Percentiles rank a stretch among this genome's conserved stretches.
phyloP scores from a whole-genome alignment of 2,797 vertebrate species.

The Acanthornis magna region DNA sequence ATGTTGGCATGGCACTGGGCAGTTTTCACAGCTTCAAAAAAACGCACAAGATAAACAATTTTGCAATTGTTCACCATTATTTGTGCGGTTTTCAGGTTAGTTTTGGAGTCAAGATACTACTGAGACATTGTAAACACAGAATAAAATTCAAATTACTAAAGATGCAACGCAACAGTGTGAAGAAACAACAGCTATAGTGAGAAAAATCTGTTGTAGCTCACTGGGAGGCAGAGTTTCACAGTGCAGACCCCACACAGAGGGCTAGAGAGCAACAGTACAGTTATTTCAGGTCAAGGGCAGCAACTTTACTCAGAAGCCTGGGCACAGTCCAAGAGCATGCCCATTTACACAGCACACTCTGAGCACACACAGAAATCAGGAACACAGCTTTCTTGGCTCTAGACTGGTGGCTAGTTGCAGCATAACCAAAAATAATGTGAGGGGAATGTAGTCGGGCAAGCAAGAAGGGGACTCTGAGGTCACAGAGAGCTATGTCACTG shows the following conservation, averaged over 20 bases:
- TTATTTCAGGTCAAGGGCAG: slow-evolving; percentile 38
- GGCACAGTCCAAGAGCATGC: background rate
- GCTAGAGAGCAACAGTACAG: background rate
- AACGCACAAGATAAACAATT: background rate
- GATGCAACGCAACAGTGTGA: background rate
- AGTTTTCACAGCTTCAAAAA: background rate
- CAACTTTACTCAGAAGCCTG: background rate
- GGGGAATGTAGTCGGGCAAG: background rate
- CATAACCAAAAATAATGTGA: slow-evolving; percentile 33
- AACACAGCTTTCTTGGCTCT: background rate
- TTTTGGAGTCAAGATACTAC: background rate
- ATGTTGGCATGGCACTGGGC: background rate
- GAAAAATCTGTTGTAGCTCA: background rate
- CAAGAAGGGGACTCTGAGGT: background rate
- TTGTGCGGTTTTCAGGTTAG: background rate
- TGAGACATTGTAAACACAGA: background rate
- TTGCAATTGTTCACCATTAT: background rate
- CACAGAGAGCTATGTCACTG: background rate
- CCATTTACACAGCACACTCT: background rate
- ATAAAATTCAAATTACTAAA: background rate
- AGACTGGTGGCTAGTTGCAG: background rate
- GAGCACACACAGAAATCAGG: background rate
- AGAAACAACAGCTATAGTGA: background rate
- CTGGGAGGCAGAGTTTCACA: background rate
- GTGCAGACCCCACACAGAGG: background rate